Percentiles rank a stretch among this genome's conserved stretches.
Evolutionary conservation across 1,140 invertebrate genomes (phyloP).

Genomic region (Plectrocnemia conspersa): DNA sequence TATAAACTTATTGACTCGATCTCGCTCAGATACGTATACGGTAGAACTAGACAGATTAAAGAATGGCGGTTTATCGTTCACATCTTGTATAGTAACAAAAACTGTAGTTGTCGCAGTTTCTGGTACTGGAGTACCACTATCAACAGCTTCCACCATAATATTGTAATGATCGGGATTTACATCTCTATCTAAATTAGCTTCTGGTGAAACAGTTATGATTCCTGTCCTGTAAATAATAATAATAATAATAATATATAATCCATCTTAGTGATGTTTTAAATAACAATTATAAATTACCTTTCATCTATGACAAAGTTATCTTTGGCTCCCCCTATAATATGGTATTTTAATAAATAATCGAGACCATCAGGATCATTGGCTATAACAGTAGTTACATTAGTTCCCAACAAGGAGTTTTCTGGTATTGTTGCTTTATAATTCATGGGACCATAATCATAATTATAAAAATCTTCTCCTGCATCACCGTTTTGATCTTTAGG

Average conservation of each 20-base stretch:
- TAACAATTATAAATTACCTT: slow-evolving; percentile 47
- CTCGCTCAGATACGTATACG: slow-evolving; percentile 67
- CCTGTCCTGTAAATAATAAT: slow-evolving; percentile 55
- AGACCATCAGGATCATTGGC: slow-evolving; percentile 74
- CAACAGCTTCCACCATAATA: slow-evolving; percentile 67
- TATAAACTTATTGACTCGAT: slow-evolving; percentile 60
- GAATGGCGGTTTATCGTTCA: slow-evolving; percentile 77
- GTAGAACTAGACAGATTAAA: slow-evolving; percentile 64
- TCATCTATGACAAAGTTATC: slow-evolving; percentile 77
- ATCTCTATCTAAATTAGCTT: slow-evolving; percentile 69
- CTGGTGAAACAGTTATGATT: slow-evolving; percentile 66
- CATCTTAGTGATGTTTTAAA: slow-evolving; percentile 1
- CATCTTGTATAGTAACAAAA: slow-evolving; percentile 67
- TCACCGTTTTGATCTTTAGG: slow-evolving; percentile 22
- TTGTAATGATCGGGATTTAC: slow-evolving; percentile 61
- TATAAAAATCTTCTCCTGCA: slow-evolving; percentile 8
- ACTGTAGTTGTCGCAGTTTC: slow-evolving; percentile 73
- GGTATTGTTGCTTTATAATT: slow-evolving; percentile 64
- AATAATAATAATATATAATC: slow-evolving; percentile 17
- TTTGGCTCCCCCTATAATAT: slow-evolving; percentile 67
- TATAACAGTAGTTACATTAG: slow-evolving; percentile 63
- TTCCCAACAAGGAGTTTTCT: slow-evolving; percentile 65
- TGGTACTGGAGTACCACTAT: slow-evolving; percentile 66
- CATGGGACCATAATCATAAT: slow-evolving; percentile 54
- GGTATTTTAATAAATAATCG: slow-evolving; percentile 65